Percentiles rank a stretch among this genome's conserved stretches.
Evolutionary conservation across 2,888 invertebrate species (phyloP).

Genomic region (Agrypnus murinus): DNA sequence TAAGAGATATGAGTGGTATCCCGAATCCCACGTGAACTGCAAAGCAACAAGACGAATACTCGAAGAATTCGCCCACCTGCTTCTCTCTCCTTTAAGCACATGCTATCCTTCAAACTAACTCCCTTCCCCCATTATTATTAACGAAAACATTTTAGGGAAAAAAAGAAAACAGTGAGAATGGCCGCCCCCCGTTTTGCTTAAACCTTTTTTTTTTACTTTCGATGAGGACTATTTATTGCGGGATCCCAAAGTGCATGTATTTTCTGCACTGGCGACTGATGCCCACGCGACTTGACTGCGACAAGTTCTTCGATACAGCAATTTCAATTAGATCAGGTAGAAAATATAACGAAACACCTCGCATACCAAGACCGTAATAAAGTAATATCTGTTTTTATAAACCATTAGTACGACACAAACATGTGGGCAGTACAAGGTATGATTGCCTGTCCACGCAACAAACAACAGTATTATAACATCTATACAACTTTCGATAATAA

Average conservation of each 20-base stretch:
- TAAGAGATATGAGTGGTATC: conserved; percentile 65
- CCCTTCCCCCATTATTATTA: conserved; percentile 34
- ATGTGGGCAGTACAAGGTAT: conserved; percentile 34
- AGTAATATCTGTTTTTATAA: conserved; percentile 40
- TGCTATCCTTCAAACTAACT: conserved; percentile 46
- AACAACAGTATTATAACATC: conserved; percentile 10
- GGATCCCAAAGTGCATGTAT: conserved; percentile 10
- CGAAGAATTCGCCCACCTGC: conserved; percentile 68
- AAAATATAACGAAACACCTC: conserved; percentile 41
- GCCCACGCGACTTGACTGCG: conserved; percentile 31
- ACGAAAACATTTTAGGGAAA: no score
- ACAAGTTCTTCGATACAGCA: conserved; percentile 43
- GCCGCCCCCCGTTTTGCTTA: conserved; percentile 14
- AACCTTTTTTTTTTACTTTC: neutral
- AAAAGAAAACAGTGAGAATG: no score
- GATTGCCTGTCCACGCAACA: conserved; percentile 20
- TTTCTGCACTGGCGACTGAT: conserved; percentile 26
- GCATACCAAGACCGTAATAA: conserved; percentile 41
- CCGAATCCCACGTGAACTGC: conserved; percentile 68
- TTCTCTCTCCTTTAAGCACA: conserved; percentile 59
- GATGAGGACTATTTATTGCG: conserved; percentile 14
- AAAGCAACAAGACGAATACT: conserved; percentile 63
- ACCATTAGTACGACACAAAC: conserved; percentile 16
- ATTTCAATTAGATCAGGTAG: conserved; percentile 43
- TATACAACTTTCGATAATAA: neutral